Base-by-base conservation (phyloP, 1,140 invertebrate species). In the Anagrus nilaparvatae region DNA sequence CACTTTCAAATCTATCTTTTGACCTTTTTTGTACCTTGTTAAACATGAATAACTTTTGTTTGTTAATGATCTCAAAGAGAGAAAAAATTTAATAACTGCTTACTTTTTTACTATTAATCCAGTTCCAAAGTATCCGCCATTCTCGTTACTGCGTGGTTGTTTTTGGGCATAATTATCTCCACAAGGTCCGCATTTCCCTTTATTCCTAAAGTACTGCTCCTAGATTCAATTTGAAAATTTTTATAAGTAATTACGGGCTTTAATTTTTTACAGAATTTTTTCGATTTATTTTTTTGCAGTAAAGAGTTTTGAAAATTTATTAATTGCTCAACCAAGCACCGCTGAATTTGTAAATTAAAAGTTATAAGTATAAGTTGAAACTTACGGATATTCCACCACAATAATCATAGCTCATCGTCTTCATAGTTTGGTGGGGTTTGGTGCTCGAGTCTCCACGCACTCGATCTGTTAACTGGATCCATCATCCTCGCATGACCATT, bases 361-460 rank as follows among this genome's bases (percentile, higher is more conserved):
- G n/a, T n/a, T n/a, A n/a, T n/a, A n/a, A n/a, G n/a, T n/a, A n/a
- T n/a, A n/a, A n/a, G n/a, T n/a, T n/a, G n/a, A n/a, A n/a, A 31
- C 27, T 23, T 41, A 40, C 17, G 1, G 4, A 4, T 5, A 55
- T 59, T 36, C 79, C 79, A 24, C 79, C 81, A 54, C 81, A 84
- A 56, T 67, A 81, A 14, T 76, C n/a, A n/a, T n/a, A 23, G 59
- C 38, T 72, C 67, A 48, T 79, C 77, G 52, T 84, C 81, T 29
- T 75, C 61, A 27, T 68, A 78, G 54, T 87, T 83, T 31, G 72
- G 68, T 2, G 78, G 75, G 3, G 82, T 83, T 42, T 77, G 67
- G 61, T 81, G 85, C 20, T 81, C 81, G 51, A 73, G 77, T 18
- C 83, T 70, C 78, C 79, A 83, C 17, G 78, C 62, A 7, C 72